Evolutionary conservation across 2,888 invertebrate genomes (phyloP), one percentile per base, ranked within the genome.

Genomic region (Augiades crinisus): DNA sequence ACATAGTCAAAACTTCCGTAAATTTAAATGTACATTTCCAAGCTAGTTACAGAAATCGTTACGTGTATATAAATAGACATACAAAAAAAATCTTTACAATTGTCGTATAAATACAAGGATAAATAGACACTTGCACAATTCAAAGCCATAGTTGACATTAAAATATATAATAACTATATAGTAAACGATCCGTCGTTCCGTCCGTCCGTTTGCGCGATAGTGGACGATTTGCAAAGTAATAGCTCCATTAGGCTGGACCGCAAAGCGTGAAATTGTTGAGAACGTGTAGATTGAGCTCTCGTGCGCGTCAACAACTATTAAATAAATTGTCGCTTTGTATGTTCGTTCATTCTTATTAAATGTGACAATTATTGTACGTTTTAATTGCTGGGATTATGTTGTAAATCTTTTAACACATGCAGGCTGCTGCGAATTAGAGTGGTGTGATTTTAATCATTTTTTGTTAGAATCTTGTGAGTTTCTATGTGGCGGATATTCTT

Each of bases 71-170:
- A n/a, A n/a, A n/a, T n/a, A n/a, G n/a, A n/a, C n/a, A n/a, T n/a
- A n/a, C n/a, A n/a, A n/a, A n/a, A n/a, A n/a, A n/a, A n/a, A n/a
- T n/a, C n/a, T n/a, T n/a, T n/a, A n/a, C n/a, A n/a, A n/a, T n/a
- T n/a, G n/a, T n/a, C n/a, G n/a, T n/a, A n/a, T n/a, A n/a, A n/a
- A n/a, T n/a, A n/a, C n/a, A n/a, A n/a, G n/a, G n/a, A n/a, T n/a
- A n/a, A n/a, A n/a, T n/a, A n/a, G n/a, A n/a, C n/a, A n/a, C n/a
- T n/a, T n/a, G n/a, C n/a, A n/a, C n/a, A n/a, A n/a, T n/a, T n/a
- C n/a, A n/a, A n/a, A n/a, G n/a, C 33, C 31, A 44, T 33, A 21
- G 21, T 44, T 33, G 21, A 33, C 33, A 41, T 19, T 31, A 12
- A 31, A 31, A 31, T 14, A 2, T 31, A 31, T 31, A 31, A 31